Percentiles rank a stretch among this genome's conserved stretches.
phyloP scores from a whole-genome alignment of 2,113 vertebrate genomes.

The Ammodramus savannarum region DNA sequence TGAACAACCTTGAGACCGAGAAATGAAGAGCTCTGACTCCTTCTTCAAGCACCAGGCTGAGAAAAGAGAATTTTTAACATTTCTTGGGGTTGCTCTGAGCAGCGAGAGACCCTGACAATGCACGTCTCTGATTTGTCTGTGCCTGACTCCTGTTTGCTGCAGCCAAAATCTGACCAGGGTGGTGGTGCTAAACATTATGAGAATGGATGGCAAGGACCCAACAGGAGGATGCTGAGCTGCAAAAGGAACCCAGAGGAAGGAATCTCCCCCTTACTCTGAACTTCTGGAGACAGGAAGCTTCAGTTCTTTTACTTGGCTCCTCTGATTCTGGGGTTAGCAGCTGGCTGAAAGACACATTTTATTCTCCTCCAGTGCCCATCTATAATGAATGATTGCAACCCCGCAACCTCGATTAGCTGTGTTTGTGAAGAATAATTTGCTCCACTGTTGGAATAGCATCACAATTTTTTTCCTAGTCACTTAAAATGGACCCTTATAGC shows the following conservation, averaged over 20 bases:
- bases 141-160: neutral
- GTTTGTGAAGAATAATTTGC: constrained; percentile 25
- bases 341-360: neutral
- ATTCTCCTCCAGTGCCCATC: neutral
- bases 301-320: neutral
- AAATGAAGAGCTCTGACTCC: too few species aligned
- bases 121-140: rapidly evolving
- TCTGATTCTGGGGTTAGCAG: neutral
- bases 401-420: neutral
- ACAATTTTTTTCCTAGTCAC: neutral
- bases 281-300: neutral
- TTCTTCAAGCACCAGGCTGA: rapidly evolving
- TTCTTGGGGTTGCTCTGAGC: too few species aligned
- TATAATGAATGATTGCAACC: constrained; percentile 25
- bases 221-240: neutral
- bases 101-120: too few species aligned
- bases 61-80: too few species aligned
- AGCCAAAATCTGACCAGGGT: neutral
- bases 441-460: neutral
- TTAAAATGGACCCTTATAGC: neutral
- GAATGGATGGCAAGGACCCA: neutral
- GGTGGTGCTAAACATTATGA: neutral
- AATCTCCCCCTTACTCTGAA: neutral
- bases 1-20: too few species aligned
- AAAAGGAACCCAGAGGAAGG: neutral